A percentile compares a stretch with the other conserved stretches of the same genome.
phyloP scores from a whole-genome alignment of 2,113 vertebrate genomes.

The Carlito syrichta region DNA sequence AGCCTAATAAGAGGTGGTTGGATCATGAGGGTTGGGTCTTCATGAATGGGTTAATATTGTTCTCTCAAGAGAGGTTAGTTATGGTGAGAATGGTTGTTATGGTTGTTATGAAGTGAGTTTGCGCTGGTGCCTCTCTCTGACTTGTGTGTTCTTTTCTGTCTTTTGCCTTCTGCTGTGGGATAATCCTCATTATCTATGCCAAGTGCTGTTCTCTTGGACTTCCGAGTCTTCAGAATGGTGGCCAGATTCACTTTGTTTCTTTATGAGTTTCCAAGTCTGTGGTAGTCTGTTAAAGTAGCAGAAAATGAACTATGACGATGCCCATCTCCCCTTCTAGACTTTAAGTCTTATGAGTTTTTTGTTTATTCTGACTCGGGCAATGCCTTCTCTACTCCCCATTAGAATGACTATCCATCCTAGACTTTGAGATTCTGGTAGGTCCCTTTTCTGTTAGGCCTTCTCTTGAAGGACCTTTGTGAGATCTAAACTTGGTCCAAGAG shows the following conservation, averaged over 20 bases:
- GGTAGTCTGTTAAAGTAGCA: background rate
- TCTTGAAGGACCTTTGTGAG: background rate
- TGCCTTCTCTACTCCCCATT: background rate
- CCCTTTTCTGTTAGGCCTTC: background rate
- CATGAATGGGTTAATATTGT: background rate
- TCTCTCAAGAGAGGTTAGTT: background rate
- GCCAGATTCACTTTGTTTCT: background rate
- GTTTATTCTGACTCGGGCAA: background rate
- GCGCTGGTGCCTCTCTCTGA: background rate
- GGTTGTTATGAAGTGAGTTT: background rate
- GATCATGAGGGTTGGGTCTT: background rate
- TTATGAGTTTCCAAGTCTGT: background rate
- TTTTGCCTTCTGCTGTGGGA: background rate
- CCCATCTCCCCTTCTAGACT: background rate
- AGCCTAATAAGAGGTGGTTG: background rate
- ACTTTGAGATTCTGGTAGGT: background rate
- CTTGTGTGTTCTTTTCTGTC: background rate
- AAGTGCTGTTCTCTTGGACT: background rate
- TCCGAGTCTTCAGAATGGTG: background rate
- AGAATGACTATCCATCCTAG: background rate
- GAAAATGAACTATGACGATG: background rate
- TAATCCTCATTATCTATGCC: background rate
- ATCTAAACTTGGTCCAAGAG: background rate
- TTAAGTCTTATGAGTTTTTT: background rate
- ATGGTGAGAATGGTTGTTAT: background rate